A percentile compares a stretch with the other conserved stretches of the same genome.
phyloP scores from a whole-genome alignment of 1,140 invertebrate genomes.

The Drosophila tropicalis region DNA sequence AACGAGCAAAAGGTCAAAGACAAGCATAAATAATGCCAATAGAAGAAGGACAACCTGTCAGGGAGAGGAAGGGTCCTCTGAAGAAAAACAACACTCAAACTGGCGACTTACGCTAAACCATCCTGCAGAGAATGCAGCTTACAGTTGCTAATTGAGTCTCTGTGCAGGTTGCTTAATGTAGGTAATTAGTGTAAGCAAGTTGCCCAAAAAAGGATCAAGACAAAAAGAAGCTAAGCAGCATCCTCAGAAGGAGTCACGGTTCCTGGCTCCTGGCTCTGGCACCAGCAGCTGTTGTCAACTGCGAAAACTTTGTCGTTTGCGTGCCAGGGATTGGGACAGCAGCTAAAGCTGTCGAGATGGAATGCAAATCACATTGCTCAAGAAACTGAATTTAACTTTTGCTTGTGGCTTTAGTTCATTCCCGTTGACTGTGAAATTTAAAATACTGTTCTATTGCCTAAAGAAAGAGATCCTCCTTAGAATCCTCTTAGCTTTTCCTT shows the following conservation, averaged over 20 bases:
- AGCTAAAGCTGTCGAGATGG: background rate
- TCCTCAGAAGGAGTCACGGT: constrained; percentile 8
- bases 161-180: constrained; percentile 75
- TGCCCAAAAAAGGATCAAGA: constrained; percentile 35
- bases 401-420: background rate
- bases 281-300: constrained; percentile 20
- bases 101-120: constrained; percentile 27
- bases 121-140: constrained; percentile 61
- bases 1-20: constrained; percentile 59
- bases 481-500: too few relatives aligned
- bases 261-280: background rate
- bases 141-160: constrained; percentile 75
- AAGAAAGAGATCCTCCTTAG: too few relatives aligned
- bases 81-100: constrained; percentile 33
- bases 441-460: background rate
- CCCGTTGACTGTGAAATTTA: background rate
- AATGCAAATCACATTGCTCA: background rate
- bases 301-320: constrained; percentile 21
- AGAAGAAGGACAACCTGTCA: background rate
- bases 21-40: constrained; percentile 57
- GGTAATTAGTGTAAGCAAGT: constrained; percentile 68
- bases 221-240: constrained; percentile 21
- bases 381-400: constrained; percentile 24
- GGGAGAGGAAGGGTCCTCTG: too few relatives aligned
- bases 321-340: constrained; percentile 1